A percentile compares a stretch with the other conserved stretches of the same genome.
Conservation (phyloP, 2,888 invertebrate species). For the Hydroisotoma schaefferi region DNA sequence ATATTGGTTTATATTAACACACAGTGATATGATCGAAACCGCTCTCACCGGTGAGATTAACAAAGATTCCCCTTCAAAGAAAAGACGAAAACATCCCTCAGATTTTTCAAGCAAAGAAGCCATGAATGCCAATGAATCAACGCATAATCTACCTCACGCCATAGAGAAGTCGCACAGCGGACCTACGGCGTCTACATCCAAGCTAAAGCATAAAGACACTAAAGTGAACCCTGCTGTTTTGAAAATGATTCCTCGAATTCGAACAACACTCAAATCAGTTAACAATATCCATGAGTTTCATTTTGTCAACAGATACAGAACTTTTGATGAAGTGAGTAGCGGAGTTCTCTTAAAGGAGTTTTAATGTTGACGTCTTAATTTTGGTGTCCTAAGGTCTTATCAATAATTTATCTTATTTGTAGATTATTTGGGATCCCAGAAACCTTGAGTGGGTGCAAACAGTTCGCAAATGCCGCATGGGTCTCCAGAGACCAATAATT, state of each 20-base stretch:
- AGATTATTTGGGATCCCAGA: constrained; percentile 43
- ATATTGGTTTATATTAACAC: constrained; percentile 46
- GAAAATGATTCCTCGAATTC: constrained; percentile 43
- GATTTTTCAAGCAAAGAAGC: background rate
- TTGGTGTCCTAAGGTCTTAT: background rate
- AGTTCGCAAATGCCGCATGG: constrained; percentile 41
- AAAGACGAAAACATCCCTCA: background rate
- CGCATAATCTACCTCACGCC: too few species aligned
- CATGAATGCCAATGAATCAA: background rate
- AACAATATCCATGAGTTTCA: constrained; percentile 47
- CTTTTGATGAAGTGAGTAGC: constrained; percentile 45
- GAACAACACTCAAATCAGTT: constrained; percentile 34
- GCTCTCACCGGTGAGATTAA: constrained; percentile 34
- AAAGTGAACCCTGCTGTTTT: constrained; percentile 20
- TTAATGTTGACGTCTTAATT: too few species aligned
- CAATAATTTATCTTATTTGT: constrained; percentile 6
- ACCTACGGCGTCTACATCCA: background rate
- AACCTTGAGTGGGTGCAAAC: constrained; percentile 45
- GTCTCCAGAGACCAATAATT: constrained; percentile 41
- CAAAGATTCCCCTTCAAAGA: background rate
- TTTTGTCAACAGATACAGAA: constrained; percentile 45
- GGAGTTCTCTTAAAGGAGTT: background rate
- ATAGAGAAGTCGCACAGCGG: background rate
- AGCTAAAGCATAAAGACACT: background rate
- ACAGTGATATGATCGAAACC: constrained; percentile 42